phyloP scores from a whole-genome alignment of 2,113 vertebrate species.

The Mesembrinibis cayennensis region DNA sequence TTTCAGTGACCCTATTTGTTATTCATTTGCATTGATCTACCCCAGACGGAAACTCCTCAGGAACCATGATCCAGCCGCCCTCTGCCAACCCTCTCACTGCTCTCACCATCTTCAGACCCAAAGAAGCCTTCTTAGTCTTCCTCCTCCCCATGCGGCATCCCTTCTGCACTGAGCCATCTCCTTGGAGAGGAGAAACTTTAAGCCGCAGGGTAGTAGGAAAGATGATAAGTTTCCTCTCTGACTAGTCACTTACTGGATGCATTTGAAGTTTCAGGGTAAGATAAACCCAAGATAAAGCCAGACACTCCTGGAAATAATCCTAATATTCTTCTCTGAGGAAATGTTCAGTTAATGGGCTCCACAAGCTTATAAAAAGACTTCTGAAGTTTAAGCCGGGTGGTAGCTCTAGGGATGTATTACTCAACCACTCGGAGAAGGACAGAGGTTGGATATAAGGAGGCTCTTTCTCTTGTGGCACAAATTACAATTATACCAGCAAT shows the following conservation, averaged over 20 bases:
- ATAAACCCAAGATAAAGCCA: not conserved
- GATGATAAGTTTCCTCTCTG: not conserved
- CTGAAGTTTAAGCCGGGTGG: not conserved
- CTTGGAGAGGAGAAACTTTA: not conserved
- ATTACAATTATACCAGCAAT: not conserved
- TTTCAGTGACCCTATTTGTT: not conserved
- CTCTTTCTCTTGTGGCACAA: not conserved
- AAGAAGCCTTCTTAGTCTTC: not conserved
- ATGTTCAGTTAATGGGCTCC: not conserved
- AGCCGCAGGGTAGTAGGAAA: not conserved
- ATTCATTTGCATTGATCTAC: not conserved
- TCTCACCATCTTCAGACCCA: not conserved
- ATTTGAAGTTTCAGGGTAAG: not conserved
- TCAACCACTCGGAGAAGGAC: not conserved
- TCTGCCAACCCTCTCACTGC: not conserved
- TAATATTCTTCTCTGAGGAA: not conserved
- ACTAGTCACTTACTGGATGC: not conserved
- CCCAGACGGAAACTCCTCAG: not conserved
- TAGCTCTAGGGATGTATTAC: not conserved
- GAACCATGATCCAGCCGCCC: not conserved
- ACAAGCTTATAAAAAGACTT: not conserved
- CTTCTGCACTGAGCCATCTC: not conserved
- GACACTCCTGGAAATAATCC: not conserved
- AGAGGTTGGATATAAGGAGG: not conserved
- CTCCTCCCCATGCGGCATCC: not conserved